Evolutionary conservation across 2,888 invertebrate genomes (phyloP).

Genomic region (Xylocampa areola): DNA sequence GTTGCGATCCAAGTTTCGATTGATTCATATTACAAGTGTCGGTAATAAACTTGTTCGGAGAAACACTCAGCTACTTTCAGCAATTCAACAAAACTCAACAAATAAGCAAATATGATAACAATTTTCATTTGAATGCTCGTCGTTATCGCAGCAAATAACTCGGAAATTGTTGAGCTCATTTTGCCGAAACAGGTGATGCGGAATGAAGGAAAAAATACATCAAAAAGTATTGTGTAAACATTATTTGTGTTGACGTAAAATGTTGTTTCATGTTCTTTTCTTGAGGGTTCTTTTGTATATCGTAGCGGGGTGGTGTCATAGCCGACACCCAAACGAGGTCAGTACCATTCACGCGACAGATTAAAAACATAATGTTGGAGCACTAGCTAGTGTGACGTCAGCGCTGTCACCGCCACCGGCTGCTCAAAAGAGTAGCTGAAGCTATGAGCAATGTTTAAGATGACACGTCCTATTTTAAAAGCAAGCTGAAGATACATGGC

Average conservation of each 20-base stretch:
- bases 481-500: too few species aligned
- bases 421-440: too few species aligned
- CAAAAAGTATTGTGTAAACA: conserved; percentile 1
- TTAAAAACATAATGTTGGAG: conserved; percentile 33
- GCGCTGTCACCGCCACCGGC: conserved; percentile 1
- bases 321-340: conserved; percentile 31
- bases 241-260: conserved; percentile 1
- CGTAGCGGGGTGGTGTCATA: conserved; percentile 5
- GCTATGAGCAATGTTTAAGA: too few species aligned
- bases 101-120: conserved; percentile 13
- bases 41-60: not conserved
- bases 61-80: not conserved
- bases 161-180: not conserved
- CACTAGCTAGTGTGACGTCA: conserved; percentile 1
- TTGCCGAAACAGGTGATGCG: not conserved
- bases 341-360: conserved; percentile 30
- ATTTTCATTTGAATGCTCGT: conserved; percentile 2
- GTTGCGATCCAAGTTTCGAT: conserved; percentile 17
- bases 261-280: conserved; percentile 12
- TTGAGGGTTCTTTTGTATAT: conserved; percentile 9
- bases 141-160: conserved; percentile 12
- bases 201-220: conserved; percentile 3
- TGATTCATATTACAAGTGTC: conserved; percentile 6
- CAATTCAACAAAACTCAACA: not conserved
- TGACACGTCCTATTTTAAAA: too few species aligned